Evolutionary conservation across 2,888 invertebrate species (phyloP), one percentile per base, ranked within the genome.

Genomic region (Nyleta sp.): DNA sequence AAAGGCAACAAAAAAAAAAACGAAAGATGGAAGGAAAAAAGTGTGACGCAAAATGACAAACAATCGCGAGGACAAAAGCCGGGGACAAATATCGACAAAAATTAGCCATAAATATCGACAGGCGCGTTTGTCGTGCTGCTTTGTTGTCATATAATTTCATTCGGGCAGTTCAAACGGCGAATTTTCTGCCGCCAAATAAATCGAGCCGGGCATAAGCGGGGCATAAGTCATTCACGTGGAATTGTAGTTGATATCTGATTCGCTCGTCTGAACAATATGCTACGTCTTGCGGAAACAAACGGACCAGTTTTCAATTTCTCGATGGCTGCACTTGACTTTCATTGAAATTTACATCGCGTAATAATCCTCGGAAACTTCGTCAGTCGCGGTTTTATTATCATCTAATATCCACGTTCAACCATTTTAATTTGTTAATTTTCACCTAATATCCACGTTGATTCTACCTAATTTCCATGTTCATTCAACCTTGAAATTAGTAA

Each of bases 201-300:
- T 48, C 48, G n/a, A n/a, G n/a, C 22, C 10, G n/a, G 33, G 50
- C 35, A 48, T 60, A 44, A 52, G 44, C 52, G n/a, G 11, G n/a
- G 42, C 35, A 42, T 62, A 48, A 72, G 55, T 60, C 67, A 77
- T 42, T 67, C 33, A 28, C 55, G 50, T 60, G 55, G 33, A 77
- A 77, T 46, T 53, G 53, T 48, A 48, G 42, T 60, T 71, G 71
- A 65, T 59, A 77, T 59, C 46, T 52, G 77, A 71, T 71, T 71
- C 44, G 8, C 53, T 52, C 48, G 46, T 77, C 17, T 31, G 72
- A 57, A 68, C 72, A 77, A 77, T 72, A 42, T 60, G 59, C 35
- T 59, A 67, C 59, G 50, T 62, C 53, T 67, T 46, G 53, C 22
- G 72, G 28, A 77, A 72, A 60, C 22, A 40, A 52, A 67, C 46